Percentiles rank a stretch among this genome's conserved stretches.
Conservation (phyloP, 2,113 vertebrate species). For the Hydropotes inermis region DNA sequence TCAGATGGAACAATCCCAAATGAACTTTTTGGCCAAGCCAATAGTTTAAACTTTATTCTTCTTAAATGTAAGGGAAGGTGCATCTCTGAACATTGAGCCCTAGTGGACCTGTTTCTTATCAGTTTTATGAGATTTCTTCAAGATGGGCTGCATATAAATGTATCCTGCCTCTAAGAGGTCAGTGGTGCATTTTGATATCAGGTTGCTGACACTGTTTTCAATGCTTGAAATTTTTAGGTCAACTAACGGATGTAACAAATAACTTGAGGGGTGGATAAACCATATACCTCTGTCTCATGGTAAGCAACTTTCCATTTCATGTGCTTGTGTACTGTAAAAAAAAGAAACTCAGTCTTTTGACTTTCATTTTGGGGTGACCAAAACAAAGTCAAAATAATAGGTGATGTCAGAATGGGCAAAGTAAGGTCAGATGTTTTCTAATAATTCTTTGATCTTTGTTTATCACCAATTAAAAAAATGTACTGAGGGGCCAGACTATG, state of each 20-base stretch:
- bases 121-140: neutral
- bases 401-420: neutral
- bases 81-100: neutral
- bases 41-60: neutral
- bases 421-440: neutral
- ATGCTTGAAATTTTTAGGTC: neutral
- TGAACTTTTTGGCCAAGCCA: neutral
- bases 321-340: neutral
- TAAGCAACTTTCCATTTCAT: neutral
- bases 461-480: neutral
- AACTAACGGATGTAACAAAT: neutral
- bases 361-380: neutral
- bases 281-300: neutral
- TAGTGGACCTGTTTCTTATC: neutral
- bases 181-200: neutral
- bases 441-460: neutral
- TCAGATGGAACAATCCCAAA: neutral
- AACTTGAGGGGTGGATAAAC: neutral
- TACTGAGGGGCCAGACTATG: neutral
- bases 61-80: conserved; percentile 1
- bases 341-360: neutral
- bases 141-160: neutral
- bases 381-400: neutral
- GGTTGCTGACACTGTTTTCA: neutral
- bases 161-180: neutral